A percentile compares a stretch with the other conserved stretches of the same genome.
These are phyloP conservation scores for Stenichneumon culpator DNA, from an alignment of 2,888 invertebrate genomes.

Conservation along the genomic window DNA sequence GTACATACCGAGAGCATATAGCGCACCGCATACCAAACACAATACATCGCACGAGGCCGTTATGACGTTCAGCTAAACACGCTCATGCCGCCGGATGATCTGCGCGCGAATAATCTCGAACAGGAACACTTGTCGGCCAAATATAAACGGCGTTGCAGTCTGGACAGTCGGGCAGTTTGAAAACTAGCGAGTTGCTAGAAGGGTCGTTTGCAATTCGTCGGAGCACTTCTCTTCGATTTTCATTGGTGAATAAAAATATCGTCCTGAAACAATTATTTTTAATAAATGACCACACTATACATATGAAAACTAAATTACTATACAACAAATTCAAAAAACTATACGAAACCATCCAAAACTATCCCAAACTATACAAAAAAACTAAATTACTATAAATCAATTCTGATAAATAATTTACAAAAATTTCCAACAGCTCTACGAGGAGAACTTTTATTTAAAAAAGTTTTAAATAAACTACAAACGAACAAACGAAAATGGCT, in stretches of 20 bases:
- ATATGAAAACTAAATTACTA: too few relatives aligned
- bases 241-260: neutral
- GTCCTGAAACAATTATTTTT: neutral
- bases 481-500: constrained; percentile 88
- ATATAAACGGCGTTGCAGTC: constrained; percentile 65
- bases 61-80: constrained; percentile 4
- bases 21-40: neutral
- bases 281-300: too few relatives aligned
- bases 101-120: constrained; percentile 63
- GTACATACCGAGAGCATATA: neutral
- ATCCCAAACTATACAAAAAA: neutral
- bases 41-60: neutral
- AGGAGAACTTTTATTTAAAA: constrained; percentile 11
- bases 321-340: neutral
- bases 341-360: neutral
- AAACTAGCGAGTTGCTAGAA: constrained; percentile 58
- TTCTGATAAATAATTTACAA: neutral
- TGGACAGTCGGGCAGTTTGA: constrained; percentile 65
- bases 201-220: constrained; percentile 35
- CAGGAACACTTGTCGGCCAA: constrained; percentile 63
- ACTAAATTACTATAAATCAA: neutral
- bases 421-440: neutral
- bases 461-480: neutral
- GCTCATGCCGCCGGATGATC: constrained; percentile 18
- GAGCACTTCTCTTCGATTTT: neutral